These are phyloP conservation scores for Parambassis ranga DNA, from an alignment of 2,797 vertebrate species.

Conservation along the genomic window DNA sequence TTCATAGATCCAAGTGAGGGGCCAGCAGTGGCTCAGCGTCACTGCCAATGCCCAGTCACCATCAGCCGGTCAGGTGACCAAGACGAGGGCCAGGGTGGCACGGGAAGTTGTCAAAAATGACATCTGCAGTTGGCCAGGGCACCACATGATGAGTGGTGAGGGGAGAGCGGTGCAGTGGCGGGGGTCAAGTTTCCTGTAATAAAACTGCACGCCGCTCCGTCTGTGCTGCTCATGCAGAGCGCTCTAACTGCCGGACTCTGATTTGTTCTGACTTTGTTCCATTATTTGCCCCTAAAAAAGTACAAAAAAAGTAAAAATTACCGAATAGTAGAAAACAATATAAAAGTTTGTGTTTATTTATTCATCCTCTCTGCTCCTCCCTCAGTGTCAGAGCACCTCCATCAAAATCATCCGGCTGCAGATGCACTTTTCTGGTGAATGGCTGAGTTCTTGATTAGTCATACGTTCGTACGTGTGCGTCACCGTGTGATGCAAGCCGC, in stretches of 20 bases:
- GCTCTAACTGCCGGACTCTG: neutral
- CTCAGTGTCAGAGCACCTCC: too few species aligned
- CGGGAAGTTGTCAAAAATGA: slow-evolving; percentile 42
- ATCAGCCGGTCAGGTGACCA: slow-evolving; percentile 40
- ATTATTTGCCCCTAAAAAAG: too few species aligned
- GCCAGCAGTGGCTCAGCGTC: slow-evolving; percentile 43
- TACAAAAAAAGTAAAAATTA: too few species aligned
- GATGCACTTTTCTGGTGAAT: neutral
- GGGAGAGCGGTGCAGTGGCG: neutral
- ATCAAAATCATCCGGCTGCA: too few species aligned
- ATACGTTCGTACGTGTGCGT: neutral
- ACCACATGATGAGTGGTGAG: slow-evolving; percentile 1
- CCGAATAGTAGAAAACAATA: too few species aligned
- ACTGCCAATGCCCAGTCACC: slow-evolving; percentile 27
- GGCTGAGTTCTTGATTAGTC: slow-evolving; percentile 10
- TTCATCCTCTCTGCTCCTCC: too few species aligned
- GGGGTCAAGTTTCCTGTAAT: slow-evolving; percentile 33
- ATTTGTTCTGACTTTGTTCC: neutral
- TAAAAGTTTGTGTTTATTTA: too few species aligned
- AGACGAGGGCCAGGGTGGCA: slow-evolving; percentile 39
- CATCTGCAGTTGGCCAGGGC: slow-evolving; percentile 23
- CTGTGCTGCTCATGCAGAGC: neutral
- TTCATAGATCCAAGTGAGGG: slow-evolving; percentile 13
- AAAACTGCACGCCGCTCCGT: neutral
- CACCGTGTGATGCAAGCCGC: slow-evolving; percentile 19